A percentile compares a stretch with the other conserved stretches of the same genome.
phyloP scores from a whole-genome alignment of 2,113 vertebrate genomes.

The Oreochromis aureus region DNA sequence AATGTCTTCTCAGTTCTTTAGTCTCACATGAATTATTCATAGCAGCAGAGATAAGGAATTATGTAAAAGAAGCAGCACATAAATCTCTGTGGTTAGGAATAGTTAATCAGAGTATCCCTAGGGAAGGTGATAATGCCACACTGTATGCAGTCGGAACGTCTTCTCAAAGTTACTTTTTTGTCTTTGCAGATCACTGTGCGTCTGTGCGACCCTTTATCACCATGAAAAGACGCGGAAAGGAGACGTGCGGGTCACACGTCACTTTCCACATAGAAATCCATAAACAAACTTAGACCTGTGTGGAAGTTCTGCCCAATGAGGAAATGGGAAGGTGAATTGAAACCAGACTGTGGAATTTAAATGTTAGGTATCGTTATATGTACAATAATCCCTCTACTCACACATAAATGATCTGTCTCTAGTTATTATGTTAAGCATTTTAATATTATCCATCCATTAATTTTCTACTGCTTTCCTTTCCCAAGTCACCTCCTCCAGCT shows the following conservation, averaged over 20 bases:
- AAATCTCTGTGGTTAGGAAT: conserved; percentile 57
- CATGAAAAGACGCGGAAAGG: background rate
- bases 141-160: background rate
- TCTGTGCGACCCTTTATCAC: background rate
- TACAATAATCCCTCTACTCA: background rate
- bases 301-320: background rate
- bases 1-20: conserved; percentile 48
- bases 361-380: background rate
- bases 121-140: conserved; percentile 41
- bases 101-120: conserved; percentile 58
- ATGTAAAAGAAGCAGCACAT: conserved; percentile 61
- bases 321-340: background rate
- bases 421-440: background rate
- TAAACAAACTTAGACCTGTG: background rate
- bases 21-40: conserved; percentile 63
- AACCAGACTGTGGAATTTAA: background rate
- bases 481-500: background rate
- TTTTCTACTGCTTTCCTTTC: background rate
- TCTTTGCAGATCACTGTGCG: background rate
- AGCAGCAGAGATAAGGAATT: conserved; percentile 55
- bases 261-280: background rate
- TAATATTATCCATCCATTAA: background rate
- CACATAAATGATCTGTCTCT: fast-evolving
- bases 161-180: conserved; percentile 38
- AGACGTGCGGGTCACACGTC: background rate